phyloP scores from a whole-genome alignment of 1,140 invertebrate species.

The Ips typographus region DNA sequence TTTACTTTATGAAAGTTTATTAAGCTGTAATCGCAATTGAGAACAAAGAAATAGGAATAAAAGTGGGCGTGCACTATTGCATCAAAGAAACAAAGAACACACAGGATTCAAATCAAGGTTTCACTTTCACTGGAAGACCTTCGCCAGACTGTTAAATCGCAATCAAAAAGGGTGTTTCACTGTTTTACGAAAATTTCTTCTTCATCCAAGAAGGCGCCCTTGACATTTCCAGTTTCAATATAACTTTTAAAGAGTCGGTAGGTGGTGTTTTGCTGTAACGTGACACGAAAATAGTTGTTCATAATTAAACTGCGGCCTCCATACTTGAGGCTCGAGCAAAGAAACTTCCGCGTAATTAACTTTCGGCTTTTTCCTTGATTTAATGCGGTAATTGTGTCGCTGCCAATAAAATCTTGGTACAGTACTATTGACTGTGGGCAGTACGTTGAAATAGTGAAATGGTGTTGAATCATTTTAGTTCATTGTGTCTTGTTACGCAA shows the following conservation, averaged over 20 bases:
- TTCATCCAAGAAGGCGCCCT: neutral
- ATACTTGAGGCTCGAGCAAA: neutral
- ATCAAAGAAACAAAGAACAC: too few relatives aligned
- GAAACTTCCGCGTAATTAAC: slow-evolving; percentile 3
- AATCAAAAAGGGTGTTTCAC: neutral
- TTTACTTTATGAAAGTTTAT: too few relatives aligned
- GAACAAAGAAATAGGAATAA: too few relatives aligned
- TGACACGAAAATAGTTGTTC: neutral
- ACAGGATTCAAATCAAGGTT: neutral
- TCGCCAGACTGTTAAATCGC: neutral
- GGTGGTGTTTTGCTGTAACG: neutral
- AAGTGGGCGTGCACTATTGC: too few relatives aligned
- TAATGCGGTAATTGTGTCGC: neutral
- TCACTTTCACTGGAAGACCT: neutral
- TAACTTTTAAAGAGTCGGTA: neutral
- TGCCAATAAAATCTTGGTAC: slow-evolving; percentile 1
- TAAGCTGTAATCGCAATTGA: too few relatives aligned
- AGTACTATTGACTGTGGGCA: neutral
- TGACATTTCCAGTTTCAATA: neutral
- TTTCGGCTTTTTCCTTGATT: slow-evolving; percentile 5
- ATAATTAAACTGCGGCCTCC: slow-evolving; percentile 1
- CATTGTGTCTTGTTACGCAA: too few relatives aligned
- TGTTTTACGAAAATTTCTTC: neutral
- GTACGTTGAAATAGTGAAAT: too few relatives aligned
- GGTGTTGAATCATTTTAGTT: too few relatives aligned